Conservation (phyloP, 2,888 invertebrate species). For the Caenorhabditis sulstoni region DNA sequence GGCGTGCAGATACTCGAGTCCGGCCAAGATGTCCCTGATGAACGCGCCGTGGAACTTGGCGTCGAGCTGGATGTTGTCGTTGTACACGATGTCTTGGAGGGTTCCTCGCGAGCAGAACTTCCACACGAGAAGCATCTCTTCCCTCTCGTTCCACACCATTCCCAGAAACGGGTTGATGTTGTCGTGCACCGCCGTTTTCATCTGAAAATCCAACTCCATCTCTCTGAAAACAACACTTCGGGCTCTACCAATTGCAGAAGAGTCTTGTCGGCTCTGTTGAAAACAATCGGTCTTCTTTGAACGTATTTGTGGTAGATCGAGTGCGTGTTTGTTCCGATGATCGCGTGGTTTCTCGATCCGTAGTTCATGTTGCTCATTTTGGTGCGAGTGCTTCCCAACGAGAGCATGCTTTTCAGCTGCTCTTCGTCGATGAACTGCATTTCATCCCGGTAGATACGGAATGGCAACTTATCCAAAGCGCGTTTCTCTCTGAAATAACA, state of each 20-base stretch:
- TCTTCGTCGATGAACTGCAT: conserved; percentile 71
- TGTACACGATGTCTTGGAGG: conserved; percentile 72
- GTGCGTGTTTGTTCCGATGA: conserved; percentile 76
- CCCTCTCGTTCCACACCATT: conserved; percentile 79
- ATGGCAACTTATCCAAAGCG: conserved; percentile 68
- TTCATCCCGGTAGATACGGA: conserved; percentile 71
- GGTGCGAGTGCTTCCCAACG: conserved; percentile 70
- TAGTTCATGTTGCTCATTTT: conserved; percentile 72
- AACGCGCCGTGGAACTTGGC: conserved; percentile 73
- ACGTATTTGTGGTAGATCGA: conserved; percentile 68
- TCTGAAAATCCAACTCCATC: conserved; percentile 78
- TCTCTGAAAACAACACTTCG: neutral
- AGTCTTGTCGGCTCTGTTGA: conserved; percentile 64
- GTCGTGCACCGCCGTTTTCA: conserved; percentile 94
- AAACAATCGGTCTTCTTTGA: conserved; percentile 70
- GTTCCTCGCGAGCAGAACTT: conserved; percentile 77
- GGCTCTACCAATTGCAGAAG: conserved; percentile 61
- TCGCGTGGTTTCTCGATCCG: conserved; percentile 75
- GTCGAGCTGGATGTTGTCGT: conserved; percentile 66
- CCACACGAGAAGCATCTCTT: conserved; percentile 78
- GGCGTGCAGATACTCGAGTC: conserved; percentile 72
- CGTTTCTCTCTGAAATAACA: conserved; percentile 62
- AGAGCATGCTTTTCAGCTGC: conserved; percentile 71
- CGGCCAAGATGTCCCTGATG: conserved; percentile 70
- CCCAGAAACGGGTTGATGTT: conserved; percentile 98